These are phyloP conservation scores for Asobara japonica DNA, from an alignment of 1,140 invertebrate genomes.

Conservation along the genomic window DNA sequence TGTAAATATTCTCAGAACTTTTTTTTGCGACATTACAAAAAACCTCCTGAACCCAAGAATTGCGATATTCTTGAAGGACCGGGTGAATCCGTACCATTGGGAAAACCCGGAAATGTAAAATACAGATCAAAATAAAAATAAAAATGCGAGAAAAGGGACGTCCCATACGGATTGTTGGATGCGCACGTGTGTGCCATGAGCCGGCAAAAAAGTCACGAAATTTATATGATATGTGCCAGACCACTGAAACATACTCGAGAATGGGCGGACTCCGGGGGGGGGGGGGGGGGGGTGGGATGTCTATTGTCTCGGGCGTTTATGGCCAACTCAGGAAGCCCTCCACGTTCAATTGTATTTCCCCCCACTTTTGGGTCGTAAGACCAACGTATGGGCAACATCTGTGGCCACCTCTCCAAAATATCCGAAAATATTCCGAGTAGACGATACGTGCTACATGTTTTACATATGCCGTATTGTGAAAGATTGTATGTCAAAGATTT, in stretches of 20 bases:
- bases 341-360: slow-evolving; percentile 6
- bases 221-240: background rate
- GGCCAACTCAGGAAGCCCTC: background rate
- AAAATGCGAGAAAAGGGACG: too few relatives aligned
- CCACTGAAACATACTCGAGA: background rate
- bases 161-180: background rate
- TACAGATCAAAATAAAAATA: background rate
- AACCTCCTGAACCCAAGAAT: too few relatives aligned
- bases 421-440: background rate
- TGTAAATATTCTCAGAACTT: too few relatives aligned
- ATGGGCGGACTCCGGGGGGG: background rate
- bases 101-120: background rate
- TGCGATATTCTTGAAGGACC: background rate
- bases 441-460: too few relatives aligned
- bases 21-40: too few relatives aligned
- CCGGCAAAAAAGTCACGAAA: background rate
- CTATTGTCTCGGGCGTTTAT: background rate
- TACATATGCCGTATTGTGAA: too few relatives aligned
- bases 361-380: background rate
- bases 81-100: background rate
- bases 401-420: background rate
- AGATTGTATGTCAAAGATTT: too few relatives aligned
- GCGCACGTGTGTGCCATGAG: background rate
- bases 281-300: background rate
- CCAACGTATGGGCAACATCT: slow-evolving; percentile 1